phyloP scores from a whole-genome alignment of 2,113 vertebrate genomes.

The Sylvia atricapilla region DNA sequence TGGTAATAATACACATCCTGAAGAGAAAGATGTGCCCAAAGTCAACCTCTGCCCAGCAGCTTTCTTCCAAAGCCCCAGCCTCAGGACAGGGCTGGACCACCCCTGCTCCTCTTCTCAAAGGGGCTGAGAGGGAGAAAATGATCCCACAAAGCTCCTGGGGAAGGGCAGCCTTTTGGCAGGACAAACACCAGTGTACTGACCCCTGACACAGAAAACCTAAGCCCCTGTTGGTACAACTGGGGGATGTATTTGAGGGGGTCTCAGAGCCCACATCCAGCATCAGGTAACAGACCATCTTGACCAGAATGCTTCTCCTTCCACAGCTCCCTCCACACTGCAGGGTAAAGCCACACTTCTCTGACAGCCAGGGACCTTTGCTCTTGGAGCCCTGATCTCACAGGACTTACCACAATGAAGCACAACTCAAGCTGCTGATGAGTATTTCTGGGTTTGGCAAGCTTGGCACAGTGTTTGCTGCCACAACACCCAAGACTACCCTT shows the following conservation, averaged over 20 bases:
- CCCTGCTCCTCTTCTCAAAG: background rate
- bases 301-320: background rate
- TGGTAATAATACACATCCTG: background rate
- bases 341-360: background rate
- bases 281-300: background rate
- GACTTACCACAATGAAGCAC: background rate
- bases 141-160: background rate
- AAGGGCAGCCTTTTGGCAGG: background rate
- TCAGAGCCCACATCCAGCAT: background rate
- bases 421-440: background rate
- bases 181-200: background rate
- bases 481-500: background rate
- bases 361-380: background rate
- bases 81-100: background rate
- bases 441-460: background rate
- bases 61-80: background rate
- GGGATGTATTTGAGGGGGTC: background rate
- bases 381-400: background rate
- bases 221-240: accelerated
- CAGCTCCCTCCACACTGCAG: accelerated
- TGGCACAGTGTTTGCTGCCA: background rate
- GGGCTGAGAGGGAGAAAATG: background rate
- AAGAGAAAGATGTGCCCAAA: background rate
- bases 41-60: background rate
- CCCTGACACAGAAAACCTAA: background rate